phyloP scores from a whole-genome alignment of 2,113 vertebrate genomes.

The Hemiscyllium ocellatum region DNA sequence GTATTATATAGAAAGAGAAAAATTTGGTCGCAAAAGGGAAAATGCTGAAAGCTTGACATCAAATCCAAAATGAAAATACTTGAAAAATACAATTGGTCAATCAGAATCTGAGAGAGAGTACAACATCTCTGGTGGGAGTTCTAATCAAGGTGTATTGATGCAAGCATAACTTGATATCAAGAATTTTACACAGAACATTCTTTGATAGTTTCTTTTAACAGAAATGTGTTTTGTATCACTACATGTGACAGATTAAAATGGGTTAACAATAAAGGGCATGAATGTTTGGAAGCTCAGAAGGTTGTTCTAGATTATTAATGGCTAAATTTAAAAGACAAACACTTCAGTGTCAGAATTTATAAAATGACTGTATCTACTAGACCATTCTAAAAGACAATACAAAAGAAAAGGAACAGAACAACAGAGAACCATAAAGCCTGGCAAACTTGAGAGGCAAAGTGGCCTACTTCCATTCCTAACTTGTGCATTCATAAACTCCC shows the following conservation, averaged over 20 bases:
- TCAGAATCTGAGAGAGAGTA: neutral
- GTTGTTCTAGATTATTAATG: neutral
- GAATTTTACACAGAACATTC: neutral
- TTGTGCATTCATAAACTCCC: neutral
- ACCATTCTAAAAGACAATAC: neutral
- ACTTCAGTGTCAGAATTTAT: neutral
- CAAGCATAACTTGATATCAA: neutral
- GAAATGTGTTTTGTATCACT: neutral
- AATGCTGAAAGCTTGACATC: neutral
- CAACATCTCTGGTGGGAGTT: neutral
- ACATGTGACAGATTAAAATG: neutral
- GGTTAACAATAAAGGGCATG: neutral
- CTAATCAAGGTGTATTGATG: too few relatives aligned
- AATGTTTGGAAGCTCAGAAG: neutral
- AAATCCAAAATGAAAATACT: neutral
- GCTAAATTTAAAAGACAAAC: neutral
- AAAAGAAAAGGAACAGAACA: neutral
- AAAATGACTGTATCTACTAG: conserved; percentile 1
- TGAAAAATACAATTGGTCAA: neutral
- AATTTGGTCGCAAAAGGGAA: neutral
- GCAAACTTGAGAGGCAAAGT: too few relatives aligned
- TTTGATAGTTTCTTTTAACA: neutral
- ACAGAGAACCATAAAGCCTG: too few relatives aligned
- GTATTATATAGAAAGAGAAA: neutral
- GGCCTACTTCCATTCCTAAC: too few relatives aligned